Conservation (phyloP, 1,140 invertebrate genomes). For the Drosophila hydei region DNA sequence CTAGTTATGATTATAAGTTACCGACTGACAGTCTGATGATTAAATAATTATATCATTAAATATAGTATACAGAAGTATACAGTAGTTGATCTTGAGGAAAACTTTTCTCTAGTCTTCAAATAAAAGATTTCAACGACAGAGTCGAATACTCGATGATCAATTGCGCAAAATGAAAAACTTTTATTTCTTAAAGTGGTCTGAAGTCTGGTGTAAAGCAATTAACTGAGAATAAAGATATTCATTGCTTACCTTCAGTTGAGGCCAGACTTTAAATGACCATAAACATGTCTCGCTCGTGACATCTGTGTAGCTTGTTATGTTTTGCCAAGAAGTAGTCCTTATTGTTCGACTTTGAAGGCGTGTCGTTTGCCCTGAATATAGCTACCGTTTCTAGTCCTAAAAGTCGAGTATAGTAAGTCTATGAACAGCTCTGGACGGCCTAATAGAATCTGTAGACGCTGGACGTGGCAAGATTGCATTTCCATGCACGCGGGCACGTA, state of each 20-base stretch:
- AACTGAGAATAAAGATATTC: neutral
- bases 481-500: slow-evolving; percentile 39
- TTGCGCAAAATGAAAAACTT: no score
- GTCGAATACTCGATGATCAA: no score
- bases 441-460: slow-evolving; percentile 21
- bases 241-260: neutral
- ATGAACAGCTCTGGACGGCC: slow-evolving; percentile 12
- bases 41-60: no score
- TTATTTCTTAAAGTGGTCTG: no score
- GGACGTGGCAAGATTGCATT: slow-evolving; percentile 29
- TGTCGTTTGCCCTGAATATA: neutral
- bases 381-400: slow-evolving; percentile 12
- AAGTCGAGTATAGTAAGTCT: slow-evolving; percentile 1
- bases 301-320: neutral
- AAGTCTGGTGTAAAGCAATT: neutral
- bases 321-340: neutral
- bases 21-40: no score
- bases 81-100: no score
- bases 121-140: no score
- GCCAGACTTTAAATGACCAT: neutral
- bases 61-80: no score
- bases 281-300: neutral
- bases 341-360: neutral
- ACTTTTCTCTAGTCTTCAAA: no score
- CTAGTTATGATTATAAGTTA: no score